Evolutionary conservation across 2,888 invertebrate species (phyloP).

Genomic region (Philonicus albiceps): DNA sequence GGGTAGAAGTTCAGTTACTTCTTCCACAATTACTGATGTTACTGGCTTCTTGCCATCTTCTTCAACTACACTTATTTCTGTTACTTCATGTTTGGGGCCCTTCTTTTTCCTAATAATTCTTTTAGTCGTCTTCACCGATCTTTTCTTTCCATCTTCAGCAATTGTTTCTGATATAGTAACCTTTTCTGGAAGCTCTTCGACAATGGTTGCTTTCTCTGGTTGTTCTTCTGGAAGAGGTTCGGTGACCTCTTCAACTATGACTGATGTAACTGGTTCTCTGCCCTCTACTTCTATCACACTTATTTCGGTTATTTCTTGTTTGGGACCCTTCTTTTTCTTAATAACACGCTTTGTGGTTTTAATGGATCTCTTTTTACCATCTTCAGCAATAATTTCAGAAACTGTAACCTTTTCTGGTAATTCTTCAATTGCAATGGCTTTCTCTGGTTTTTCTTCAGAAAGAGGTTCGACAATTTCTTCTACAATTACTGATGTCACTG

Average conservation of each 20-base stretch:
- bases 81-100: conserved; percentile 58
- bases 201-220: conserved; percentile 56
- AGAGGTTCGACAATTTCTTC: conserved; percentile 53
- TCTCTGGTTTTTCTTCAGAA: conserved; percentile 57
- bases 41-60: conserved; percentile 59
- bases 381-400: conserved; percentile 61
- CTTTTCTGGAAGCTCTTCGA: conserved; percentile 55
- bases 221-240: conserved; percentile 45
- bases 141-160: conserved; percentile 59
- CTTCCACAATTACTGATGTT: conserved; percentile 56
- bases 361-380: conserved; percentile 57
- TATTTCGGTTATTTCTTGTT: conserved; percentile 59
- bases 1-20: conserved; percentile 50
- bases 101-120: conserved; percentile 58
- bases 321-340: conserved; percentile 58
- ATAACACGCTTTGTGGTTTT: conserved; percentile 57
- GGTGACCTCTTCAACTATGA: conserved; percentile 53
- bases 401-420: conserved; percentile 57
- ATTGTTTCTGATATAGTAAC: conserved; percentile 62
- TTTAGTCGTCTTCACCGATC: conserved; percentile 55
- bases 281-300: conserved; percentile 56
- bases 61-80: conserved; percentile 58
- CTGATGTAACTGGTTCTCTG: conserved; percentile 56
- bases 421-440: conserved; percentile 51
- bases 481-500: conserved; percentile 54